Base-by-base conservation (phyloP, 2,888 invertebrate genomes). In the Coecobrya sp. region DNA sequence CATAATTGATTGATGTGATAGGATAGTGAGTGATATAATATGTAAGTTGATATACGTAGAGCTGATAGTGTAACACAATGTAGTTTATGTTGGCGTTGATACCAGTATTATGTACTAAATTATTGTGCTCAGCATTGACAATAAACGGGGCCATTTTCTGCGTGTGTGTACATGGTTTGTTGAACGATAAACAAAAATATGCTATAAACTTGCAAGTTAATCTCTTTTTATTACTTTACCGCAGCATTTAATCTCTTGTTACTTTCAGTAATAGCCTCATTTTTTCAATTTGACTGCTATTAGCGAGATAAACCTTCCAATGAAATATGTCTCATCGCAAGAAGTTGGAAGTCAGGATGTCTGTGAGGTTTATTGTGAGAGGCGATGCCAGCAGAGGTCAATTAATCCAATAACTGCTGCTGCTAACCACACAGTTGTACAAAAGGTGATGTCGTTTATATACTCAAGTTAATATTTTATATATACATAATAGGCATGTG, bases 151-250 rank as follows among this genome's bases (percentile, higher is more conserved):
- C 36, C 42, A 42, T 70, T 30, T 70, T 68, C 11, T 49, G 49
- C 49, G 10, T 49, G 49, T 42, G 13, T 70, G n/a, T 16, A 36
- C 8, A 42, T 70, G 30, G n/a, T 36, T 36, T 70, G 42, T 19
- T 62, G 62, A 62, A 62, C 22, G 19, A 62, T 22, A 62, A 62
- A 62, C 62, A 62, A 0, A 25, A 8, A 36, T n/a, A 36, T 36
- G 3, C 36, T 36, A 36, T 30, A 70, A 70, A 27, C 70, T 70
- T 70, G 70, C 11, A 70, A 70, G 2, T 1, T 42, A 42, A 70
- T 70, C 70, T 27, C 16, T 70, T 70, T 70, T 70, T 70, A 70
- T 70, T 62, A 25, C 62, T 25, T n/a, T 70, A 19, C 8, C 70
- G 27, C 36, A 70, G 30, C n/a, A 70, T 70, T 27, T 27, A 36